Evolutionary conservation across 2,113 vertebrate genomes (phyloP).

Genomic region (Dunckerocampus dactyliophorus): DNA sequence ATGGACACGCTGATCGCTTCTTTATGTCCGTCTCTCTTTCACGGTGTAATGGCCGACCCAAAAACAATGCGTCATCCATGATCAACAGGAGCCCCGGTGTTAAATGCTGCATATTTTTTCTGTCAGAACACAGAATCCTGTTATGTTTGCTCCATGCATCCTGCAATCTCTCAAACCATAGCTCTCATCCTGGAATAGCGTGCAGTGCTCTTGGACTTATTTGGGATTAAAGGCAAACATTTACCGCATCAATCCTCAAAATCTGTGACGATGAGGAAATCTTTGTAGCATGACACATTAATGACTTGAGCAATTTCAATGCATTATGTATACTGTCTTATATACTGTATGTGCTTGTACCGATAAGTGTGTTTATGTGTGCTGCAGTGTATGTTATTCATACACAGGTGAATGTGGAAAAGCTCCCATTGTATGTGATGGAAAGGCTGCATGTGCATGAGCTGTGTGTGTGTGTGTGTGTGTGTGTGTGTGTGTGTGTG

Average conservation of each 20-base stretch:
- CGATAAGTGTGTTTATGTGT: not conserved
- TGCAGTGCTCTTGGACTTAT: not conserved
- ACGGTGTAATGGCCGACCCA: not conserved
- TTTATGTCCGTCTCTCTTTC: not conserved
- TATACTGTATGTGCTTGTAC: not conserved
- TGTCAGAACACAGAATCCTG: not conserved
- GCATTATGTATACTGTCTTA: not conserved
- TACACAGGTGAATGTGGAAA: not conserved
- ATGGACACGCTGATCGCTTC: no score
- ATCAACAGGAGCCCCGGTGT: not conserved
- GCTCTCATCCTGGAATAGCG: not conserved
- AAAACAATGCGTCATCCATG: no score
- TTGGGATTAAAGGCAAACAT: conserved; percentile 5
- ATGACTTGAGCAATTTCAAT: not conserved
- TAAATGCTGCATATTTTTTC: not conserved
- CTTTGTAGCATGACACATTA: not conserved
- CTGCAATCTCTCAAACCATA: not conserved
- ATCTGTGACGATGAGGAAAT: not conserved
- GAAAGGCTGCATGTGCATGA: not conserved
- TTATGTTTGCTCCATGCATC: not conserved
- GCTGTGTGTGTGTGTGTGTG: conserved; percentile 6
- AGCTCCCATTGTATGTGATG: not conserved
- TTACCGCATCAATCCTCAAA: not conserved
- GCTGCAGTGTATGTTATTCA: not conserved
- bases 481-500: conserved; percentile 3